Evolutionary conservation across 2,888 invertebrate genomes (phyloP).

Genomic region (Tridacna gigas): DNA sequence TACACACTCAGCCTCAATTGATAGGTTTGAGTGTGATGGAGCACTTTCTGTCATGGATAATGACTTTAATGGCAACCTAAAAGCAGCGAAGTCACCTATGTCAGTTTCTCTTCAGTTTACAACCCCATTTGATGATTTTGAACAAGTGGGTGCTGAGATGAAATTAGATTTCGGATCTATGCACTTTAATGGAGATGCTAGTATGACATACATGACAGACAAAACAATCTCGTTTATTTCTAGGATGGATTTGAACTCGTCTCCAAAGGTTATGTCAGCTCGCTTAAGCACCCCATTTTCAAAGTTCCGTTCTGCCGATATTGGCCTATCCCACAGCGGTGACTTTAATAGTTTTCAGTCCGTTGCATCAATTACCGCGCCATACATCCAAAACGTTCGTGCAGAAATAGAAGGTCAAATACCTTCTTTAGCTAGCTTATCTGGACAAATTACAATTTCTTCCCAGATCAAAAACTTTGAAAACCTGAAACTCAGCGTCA

Average conservation of each 20-base stretch:
- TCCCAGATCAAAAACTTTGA: constrained; percentile 53
- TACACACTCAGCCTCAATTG: constrained; percentile 48
- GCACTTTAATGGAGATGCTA: constrained; percentile 34
- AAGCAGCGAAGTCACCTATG: constrained; percentile 39
- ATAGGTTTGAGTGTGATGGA: constrained; percentile 57
- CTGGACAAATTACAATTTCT: constrained; percentile 37
- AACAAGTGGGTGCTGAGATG: constrained; percentile 42
- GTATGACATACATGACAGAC: constrained; percentile 43
- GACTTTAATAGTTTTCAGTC: constrained; percentile 45
- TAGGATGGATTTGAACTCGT: constrained; percentile 25
- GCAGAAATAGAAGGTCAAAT: constrained; percentile 37
- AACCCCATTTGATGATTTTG: constrained; percentile 49
- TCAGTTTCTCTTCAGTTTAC: constrained; percentile 22
- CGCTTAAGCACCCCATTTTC: constrained; percentile 47
- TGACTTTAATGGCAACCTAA: constrained; percentile 45
- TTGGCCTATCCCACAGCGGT: constrained; percentile 36
- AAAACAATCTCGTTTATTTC: constrained; percentile 45
- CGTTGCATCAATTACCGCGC: constrained; percentile 20
- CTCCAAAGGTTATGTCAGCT: constrained; percentile 21
- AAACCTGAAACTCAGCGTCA: constrained; percentile 39
- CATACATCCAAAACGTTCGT: constrained; percentile 27
- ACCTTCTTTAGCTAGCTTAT: constrained; percentile 23
- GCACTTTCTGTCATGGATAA: constrained; percentile 40
- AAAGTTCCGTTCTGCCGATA: constrained; percentile 36
- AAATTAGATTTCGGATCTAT: constrained; percentile 33